Percentiles rank a stretch among this genome's conserved stretches.
Conservation (phyloP, 1,140 invertebrate genomes). For the Lepidurus arcticus region DNA sequence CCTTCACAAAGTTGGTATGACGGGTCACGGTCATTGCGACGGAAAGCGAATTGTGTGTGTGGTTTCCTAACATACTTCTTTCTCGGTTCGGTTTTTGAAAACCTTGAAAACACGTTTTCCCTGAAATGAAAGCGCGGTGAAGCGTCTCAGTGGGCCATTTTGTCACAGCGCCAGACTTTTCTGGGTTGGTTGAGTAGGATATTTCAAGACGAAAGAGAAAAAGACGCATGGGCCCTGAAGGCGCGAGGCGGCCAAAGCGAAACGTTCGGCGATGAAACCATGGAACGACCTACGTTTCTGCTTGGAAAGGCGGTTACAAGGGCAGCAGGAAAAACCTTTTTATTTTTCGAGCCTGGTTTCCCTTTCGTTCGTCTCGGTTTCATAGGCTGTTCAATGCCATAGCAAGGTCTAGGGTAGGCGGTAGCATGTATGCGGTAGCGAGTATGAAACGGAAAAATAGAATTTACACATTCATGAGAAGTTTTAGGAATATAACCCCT, state of each 20-base stretch:
- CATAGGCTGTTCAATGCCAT: neutral
- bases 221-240: too few species aligned
- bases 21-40: conserved; percentile 1
- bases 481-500: too few species aligned
- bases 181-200: neutral
- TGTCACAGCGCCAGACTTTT: neutral
- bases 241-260: too few species aligned
- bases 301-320: neutral
- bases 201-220: neutral
- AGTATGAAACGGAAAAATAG: neutral
- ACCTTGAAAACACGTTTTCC: conserved; percentile 9
- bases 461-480: too few species aligned
- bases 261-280: too few species aligned
- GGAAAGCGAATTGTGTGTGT: neutral
- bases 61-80: conserved; percentile 19
- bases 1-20: neutral
- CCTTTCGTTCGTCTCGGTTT: neutral
- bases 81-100: neutral
- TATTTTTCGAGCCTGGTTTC: neutral
- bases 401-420: neutral
- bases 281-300: neutral
- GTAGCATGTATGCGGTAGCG: too few species aligned
- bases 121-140: neutral
- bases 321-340: conserved; percentile 10
- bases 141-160: neutral